Conservation (phyloP, 2,113 vertebrate genomes). For the Psephotus haematonotus region DNA sequence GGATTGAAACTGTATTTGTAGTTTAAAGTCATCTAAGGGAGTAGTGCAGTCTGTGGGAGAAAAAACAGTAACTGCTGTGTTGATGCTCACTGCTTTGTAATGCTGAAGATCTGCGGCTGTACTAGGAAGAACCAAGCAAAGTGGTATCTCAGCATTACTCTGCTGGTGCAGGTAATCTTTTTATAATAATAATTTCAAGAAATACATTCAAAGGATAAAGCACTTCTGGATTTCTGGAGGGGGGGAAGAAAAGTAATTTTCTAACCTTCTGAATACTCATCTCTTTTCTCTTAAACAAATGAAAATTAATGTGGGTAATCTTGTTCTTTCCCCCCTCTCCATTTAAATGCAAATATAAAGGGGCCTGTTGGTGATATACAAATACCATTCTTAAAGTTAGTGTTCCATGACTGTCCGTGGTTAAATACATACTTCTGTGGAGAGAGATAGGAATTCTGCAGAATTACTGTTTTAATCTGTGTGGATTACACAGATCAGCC, state of each 20-base stretch:
- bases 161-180: not conserved
- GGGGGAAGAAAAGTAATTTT: not conserved
- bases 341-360: not conserved
- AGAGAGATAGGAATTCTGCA: not conserved
- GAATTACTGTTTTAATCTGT: not conserved
- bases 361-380: not conserved
- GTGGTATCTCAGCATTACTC: not conserved
- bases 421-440: not conserved
- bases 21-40: not conserved
- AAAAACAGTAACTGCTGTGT: not conserved
- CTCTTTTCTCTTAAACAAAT: not conserved
- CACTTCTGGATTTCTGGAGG: rapidly evolving
- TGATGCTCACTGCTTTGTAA: not conserved
- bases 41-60: not conserved
- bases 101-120: not conserved
- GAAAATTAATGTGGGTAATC: not conserved
- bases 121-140: not conserved
- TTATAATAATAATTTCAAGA: not conserved
- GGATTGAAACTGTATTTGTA: not conserved
- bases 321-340: not conserved
- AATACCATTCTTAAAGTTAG: not conserved
- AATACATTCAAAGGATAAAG: not conserved
- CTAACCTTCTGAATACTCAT: not conserved
- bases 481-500: not conserved
- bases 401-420: not conserved